Evolutionary conservation across 2,113 vertebrate genomes (phyloP), one percentile per base, ranked within the genome.

Genomic region (Theropithecus gelada): DNA sequence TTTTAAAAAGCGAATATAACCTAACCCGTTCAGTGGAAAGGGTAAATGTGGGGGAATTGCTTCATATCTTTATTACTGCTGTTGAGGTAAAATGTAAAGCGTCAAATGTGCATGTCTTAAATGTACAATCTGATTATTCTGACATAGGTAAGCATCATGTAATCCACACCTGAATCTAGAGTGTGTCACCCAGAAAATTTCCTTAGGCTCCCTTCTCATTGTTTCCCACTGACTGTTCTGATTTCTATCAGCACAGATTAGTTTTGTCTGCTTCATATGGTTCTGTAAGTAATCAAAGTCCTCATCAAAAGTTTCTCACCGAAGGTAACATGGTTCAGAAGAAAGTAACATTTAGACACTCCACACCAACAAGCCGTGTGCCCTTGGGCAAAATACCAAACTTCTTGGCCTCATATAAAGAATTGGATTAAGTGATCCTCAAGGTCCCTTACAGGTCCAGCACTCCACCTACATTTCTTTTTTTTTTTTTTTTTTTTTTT

Each of bases 81-180:
- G 38, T 35, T 27, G 50, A 43, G 32, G 27, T 64, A 66, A 96
- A 94, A 90, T 40, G 64, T 79, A 70, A 55, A 40, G 25, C 78
- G 30, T 85, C n/a, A 92, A 89, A 75, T 55, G 10, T 13, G 55
- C 13, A 75, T 48, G n/a, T 43, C 55, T 85, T 83, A 84, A 88
- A 57, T 40, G 17, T 75, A 16, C 27, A 50, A 0, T 80, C 61
- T 61, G 79, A 84, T 40, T 25, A 91, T 70, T 50, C 66, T 70
- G 20, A 88, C 30, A 82, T 11, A 43, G 35, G 25, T 11, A 40
- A 55, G 40, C 16, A 16, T 7, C 35, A 18, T 40, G 35, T 48
- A 17, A 52, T 52, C n/a, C 61, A 89, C 10, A 57, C 64, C 45
- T 35, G 38, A 8, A 52, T 75, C 75, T 48, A 38, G 43, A 81